Conservation (phyloP, 2,888 invertebrate genomes). For the Drosophila tripunctata region DNA sequence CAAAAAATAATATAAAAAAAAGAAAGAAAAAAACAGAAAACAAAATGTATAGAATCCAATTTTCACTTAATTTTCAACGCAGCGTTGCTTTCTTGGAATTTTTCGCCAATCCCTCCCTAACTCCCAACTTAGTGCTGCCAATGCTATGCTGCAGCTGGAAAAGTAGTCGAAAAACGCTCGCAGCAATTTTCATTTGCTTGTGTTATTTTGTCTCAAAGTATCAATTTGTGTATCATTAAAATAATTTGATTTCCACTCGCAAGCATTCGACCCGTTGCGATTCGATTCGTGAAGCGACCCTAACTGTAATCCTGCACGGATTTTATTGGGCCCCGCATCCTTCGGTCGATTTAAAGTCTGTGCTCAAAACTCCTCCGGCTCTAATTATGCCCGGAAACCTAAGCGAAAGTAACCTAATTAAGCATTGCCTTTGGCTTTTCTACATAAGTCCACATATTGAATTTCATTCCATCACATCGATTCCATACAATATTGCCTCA, state of each 20-base stretch:
- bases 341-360: slow-evolving; percentile 31
- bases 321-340: slow-evolving; percentile 8
- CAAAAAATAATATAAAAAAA: slow-evolving; percentile 12
- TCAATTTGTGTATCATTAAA: slow-evolving; percentile 82
- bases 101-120: too few relatives aligned
- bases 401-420: slow-evolving; percentile 50
- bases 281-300: slow-evolving; percentile 12
- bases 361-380: slow-evolving; percentile 51
- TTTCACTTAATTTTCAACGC: slow-evolving; percentile 72
- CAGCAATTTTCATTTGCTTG: slow-evolving; percentile 76
- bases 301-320: slow-evolving; percentile 24
- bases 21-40: too few relatives aligned
- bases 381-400: slow-evolving; percentile 52
- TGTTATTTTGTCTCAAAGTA: slow-evolving; percentile 80
- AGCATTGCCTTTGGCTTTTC: slow-evolving; percentile 29
- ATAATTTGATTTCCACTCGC: slow-evolving; percentile 80
- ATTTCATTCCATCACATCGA: slow-evolving; percentile 29
- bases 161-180: slow-evolving; percentile 68
- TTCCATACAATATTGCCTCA: slow-evolving; percentile 16
- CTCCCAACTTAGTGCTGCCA: slow-evolving; percentile 31
- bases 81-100: slow-evolving; percentile 53
- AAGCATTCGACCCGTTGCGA: slow-evolving; percentile 28
- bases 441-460: slow-evolving; percentile 48
- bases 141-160: slow-evolving; percentile 30
- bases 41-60: slow-evolving; percentile 72